These are phyloP conservation scores for Nomada fucata DNA, from an alignment of 2,888 invertebrate species.

Conservation along the genomic window DNA sequence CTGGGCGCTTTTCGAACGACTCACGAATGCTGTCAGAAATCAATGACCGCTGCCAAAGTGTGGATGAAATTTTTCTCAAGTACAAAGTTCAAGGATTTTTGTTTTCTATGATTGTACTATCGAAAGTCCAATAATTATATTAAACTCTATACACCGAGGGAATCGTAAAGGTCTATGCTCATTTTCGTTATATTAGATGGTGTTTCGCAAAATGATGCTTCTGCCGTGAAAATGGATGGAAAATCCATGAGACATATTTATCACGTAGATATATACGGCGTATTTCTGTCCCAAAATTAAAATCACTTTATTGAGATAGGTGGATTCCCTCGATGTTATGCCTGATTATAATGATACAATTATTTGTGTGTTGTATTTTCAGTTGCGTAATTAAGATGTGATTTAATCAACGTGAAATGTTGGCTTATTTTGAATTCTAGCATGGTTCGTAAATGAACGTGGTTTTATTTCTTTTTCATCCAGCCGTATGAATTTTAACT, in stretches of 20 bases:
- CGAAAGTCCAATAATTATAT: constrained; percentile 1
- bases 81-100: constrained; percentile 51
- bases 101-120: constrained; percentile 5
- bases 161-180: neutral
- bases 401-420: constrained; percentile 8
- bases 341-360: constrained; percentile 10
- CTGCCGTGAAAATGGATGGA: neutral
- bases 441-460: neutral
- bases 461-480: neutral
- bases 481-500: neutral
- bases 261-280: too few species aligned
- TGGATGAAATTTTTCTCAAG: constrained; percentile 54
- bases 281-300: neutral
- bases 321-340: constrained; percentile 25
- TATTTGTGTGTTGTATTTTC: constrained; percentile 22
- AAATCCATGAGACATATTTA: neutral
- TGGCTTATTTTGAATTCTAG: neutral
- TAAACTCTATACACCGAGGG: constrained; percentile 19
- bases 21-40: constrained; percentile 33
- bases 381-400: constrained; percentile 32
- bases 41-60: constrained; percentile 47
- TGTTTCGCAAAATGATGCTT: neutral
- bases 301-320: constrained; percentile 4
- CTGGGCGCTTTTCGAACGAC: constrained; percentile 32
- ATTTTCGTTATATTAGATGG: neutral